Evolutionary conservation across 30 jellyfish, hydroid and myxozoan genomes (phyloP).

Genomic region (Haliclystus octoradiatus): DNA sequence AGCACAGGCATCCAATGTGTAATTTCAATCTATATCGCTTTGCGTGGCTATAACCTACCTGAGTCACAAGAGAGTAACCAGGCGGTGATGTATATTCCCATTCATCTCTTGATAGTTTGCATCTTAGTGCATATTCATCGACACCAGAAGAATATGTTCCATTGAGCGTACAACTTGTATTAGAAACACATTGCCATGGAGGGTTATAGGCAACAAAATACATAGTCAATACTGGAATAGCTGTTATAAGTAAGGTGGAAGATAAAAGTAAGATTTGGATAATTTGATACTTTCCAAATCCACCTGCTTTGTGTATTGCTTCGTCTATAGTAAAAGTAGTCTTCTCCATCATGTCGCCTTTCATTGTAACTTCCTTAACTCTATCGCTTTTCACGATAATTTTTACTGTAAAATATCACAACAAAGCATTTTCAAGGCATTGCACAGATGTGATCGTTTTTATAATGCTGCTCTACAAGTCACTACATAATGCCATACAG

Average conservation of each 20-base stretch:
- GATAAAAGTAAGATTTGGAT: constrained; percentile 29
- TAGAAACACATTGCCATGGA: constrained; percentile 60
- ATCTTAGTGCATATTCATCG: constrained; percentile 10
- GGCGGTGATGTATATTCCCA: constrained; percentile 51
- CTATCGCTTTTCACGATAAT: too few species aligned
- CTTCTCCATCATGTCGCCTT: too few species aligned
- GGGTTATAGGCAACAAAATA: constrained; percentile 67
- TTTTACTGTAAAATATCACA: too few species aligned
- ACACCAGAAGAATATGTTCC: constrained; percentile 18
- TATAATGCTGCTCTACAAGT: too few species aligned
- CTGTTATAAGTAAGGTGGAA: constrained; percentile 33
- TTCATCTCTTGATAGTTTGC: constrained; percentile 37
- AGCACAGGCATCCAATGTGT: too few species aligned
- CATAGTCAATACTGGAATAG: constrained; percentile 51
- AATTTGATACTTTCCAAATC: constrained; percentile 52
- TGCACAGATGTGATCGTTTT: too few species aligned
- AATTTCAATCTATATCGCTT: too few species aligned
- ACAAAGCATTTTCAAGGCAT: too few species aligned
- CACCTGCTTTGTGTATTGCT: constrained; percentile 49
- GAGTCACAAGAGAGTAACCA: constrained; percentile 56
- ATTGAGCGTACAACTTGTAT: constrained; percentile 48
- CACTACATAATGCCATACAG: too few species aligned
- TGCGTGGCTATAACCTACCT: constrained; percentile 16
- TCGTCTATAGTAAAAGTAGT: constrained; percentile 34
- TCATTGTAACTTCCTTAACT: too few species aligned